Base-by-base conservation (phyloP, 1,140 invertebrate species). In the Anastatus disparis region DNA sequence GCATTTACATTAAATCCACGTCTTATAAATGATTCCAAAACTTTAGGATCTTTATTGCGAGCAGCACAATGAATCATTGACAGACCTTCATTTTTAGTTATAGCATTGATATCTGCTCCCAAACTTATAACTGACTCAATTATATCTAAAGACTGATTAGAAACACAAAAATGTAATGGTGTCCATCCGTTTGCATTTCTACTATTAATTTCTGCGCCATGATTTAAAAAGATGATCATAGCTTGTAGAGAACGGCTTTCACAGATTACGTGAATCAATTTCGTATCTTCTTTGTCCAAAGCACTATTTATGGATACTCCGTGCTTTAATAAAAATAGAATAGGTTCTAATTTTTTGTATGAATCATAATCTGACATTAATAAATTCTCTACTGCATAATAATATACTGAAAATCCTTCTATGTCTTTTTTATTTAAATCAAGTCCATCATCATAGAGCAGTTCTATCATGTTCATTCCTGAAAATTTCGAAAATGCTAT, bases 51-150 rank as follows among this genome's bases (percentile, higher is more conserved):
- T 24, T 59, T 59, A 13, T 59, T 59, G 22, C 10, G 9, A n/a
- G 56, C 56, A 42, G 56, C 56, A 26, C 22, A 59, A 13, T 44
- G 35, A 15, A 59, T 22, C 2, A 59, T 24, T 24, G 35, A 42
- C 24, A 35, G 17, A 3, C 56, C 56, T n/a, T n/a, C n/a, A 26
- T 59, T 44, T 8, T 59, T 59, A 9, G 56, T 59, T 13, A 59
- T 22, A 40, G n/a, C 26, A 26, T 59, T 59, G 3, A 42, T 24
- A 42, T 59, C 38, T 26, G 56, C 56, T 59, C 56, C 56, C 24
- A 42, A 20, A 4, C 20, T 42, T n/a, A 59, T 15, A 1, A 59
- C 15, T 22, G 24, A 4, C 31, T 59, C 24, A 22, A 42, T 42
- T 12, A 59, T 15, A 42, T 15, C 24, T 42, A 59, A 26, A 3